Evolutionary conservation across 2,113 vertebrate genomes (phyloP).

Genomic region (Glareola pratincola): DNA sequence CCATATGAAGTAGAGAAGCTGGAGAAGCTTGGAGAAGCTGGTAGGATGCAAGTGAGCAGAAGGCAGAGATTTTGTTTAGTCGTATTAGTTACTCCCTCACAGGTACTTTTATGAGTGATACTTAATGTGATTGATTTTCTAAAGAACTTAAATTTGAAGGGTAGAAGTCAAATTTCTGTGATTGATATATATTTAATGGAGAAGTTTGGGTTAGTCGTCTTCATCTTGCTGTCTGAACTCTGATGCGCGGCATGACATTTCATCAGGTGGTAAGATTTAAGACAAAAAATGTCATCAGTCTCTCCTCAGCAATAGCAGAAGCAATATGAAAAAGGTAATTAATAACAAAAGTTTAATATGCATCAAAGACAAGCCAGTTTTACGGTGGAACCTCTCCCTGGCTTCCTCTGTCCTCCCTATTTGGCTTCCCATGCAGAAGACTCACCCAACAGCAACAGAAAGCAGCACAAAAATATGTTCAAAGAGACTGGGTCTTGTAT

Average conservation of each 20-base stretch:
- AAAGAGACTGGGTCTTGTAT: not conserved
- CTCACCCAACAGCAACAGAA: not conserved
- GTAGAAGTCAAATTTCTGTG: not conserved
- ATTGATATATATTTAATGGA: not conserved
- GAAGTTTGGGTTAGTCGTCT: not conserved
- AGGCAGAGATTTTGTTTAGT: not conserved
- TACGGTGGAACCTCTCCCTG: not conserved
- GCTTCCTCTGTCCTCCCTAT: not conserved
- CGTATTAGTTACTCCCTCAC: not conserved
- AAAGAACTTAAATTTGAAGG: not conserved
- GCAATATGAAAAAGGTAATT: not conserved
- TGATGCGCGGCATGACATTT: not conserved
- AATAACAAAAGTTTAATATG: not conserved
- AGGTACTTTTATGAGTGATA: not conserved
- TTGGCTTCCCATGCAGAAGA: not conserved
- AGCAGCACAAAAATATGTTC: fast-evolving
- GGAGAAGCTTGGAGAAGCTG: not conserved
- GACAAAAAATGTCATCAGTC: not conserved
- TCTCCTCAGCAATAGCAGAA: not conserved
- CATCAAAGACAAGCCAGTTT: not conserved
- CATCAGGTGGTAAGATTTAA: not conserved
- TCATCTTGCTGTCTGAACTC: not conserved
- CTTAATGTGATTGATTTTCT: not conserved
- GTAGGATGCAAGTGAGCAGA: not conserved
- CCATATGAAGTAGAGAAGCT: not conserved